Evolutionary conservation across 2,888 invertebrate species (phyloP).

Genomic region (Polydrusus pterygomalis): DNA sequence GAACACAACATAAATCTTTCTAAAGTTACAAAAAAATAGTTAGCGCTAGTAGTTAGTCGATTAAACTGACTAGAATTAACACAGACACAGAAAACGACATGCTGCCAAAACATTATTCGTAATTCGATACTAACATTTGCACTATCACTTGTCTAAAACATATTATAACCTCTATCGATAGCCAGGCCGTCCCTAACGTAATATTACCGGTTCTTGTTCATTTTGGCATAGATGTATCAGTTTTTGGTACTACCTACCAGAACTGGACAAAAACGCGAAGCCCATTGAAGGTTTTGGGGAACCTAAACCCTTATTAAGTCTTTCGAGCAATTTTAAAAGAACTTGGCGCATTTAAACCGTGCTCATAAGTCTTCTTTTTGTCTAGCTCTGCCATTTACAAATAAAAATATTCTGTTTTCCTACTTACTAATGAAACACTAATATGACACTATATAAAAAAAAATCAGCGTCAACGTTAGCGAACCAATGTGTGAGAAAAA

Average conservation of each 20-base stretch:
- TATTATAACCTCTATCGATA: slow-evolving; percentile 20
- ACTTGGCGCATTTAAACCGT: not conserved
- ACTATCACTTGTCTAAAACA: slow-evolving; percentile 38
- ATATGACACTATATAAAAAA: slow-evolving; percentile 42
- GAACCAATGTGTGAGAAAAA: slow-evolving; percentile 29
- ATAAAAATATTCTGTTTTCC: slow-evolving; percentile 19
- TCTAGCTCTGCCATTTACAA: not conserved
- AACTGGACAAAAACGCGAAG: not conserved
- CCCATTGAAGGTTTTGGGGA: too few species aligned
- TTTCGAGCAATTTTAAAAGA: too few species aligned
- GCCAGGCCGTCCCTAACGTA: slow-evolving; percentile 11
- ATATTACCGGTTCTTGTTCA: slow-evolving; percentile 15
- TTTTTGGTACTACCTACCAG: slow-evolving; percentile 43
- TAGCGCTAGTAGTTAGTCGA: slow-evolving; percentile 4
- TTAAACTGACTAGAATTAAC: slow-evolving; percentile 25
- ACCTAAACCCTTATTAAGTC: too few species aligned
- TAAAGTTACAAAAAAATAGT: not conserved
- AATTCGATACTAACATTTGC: slow-evolving; percentile 32
- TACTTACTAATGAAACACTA: slow-evolving; percentile 26
- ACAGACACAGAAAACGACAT: slow-evolving; percentile 30
- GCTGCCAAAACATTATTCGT: slow-evolving; percentile 23
- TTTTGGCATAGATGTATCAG: slow-evolving; percentile 52
- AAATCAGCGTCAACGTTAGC: slow-evolving; percentile 28
- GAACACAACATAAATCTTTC: not conserved
- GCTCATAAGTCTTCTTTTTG: not conserved